These are phyloP conservation scores for Notolepis coatsorum DNA, from an alignment of 2,797 vertebrate genomes.

Conservation along the genomic window DNA sequence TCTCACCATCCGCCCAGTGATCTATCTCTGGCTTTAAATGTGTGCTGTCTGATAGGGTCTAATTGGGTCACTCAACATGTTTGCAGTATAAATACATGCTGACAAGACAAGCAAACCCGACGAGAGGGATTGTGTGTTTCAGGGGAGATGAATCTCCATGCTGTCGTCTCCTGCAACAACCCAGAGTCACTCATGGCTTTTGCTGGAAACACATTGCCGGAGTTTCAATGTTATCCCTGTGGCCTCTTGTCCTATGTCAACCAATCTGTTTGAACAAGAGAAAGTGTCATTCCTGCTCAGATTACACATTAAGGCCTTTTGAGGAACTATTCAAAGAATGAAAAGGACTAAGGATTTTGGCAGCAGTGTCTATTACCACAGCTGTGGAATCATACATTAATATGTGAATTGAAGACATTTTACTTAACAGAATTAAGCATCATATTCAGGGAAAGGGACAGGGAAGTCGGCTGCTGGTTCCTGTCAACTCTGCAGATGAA, in stretches of 20 bases:
- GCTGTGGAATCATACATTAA: no score
- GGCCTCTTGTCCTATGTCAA: slow-evolving; percentile 35
- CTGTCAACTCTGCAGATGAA: neutral
- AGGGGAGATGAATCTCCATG: slow-evolving; percentile 39
- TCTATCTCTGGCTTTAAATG: slow-evolving; percentile 65
- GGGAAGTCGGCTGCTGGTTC: neutral
- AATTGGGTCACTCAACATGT: slow-evolving; percentile 63
- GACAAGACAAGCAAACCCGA: slow-evolving; percentile 61
- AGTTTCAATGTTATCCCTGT: slow-evolving; percentile 16
- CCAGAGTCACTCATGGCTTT: slow-evolving; percentile 33
- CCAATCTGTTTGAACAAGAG: slow-evolving; percentile 24
- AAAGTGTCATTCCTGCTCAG: slow-evolving; percentile 5
- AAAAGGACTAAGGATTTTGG: neutral
- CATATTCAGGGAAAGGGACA: neutral
- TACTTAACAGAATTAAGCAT: neutral
- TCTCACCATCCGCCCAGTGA: slow-evolving; percentile 58
- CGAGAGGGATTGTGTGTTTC: slow-evolving; percentile 22
- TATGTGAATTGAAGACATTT: no score
- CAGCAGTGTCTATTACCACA: neutral
- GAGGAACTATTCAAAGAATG: neutral
- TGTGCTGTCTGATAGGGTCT: slow-evolving; percentile 48
- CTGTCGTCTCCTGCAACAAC: slow-evolving; percentile 41
- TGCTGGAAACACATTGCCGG: slow-evolving; percentile 35
- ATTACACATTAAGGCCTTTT: slow-evolving; percentile 1
- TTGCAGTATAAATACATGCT: slow-evolving; percentile 61